These are phyloP conservation scores for Malaclemys terrapin DNA, from an alignment of 2,113 vertebrate species.

Conservation along the genomic window DNA sequence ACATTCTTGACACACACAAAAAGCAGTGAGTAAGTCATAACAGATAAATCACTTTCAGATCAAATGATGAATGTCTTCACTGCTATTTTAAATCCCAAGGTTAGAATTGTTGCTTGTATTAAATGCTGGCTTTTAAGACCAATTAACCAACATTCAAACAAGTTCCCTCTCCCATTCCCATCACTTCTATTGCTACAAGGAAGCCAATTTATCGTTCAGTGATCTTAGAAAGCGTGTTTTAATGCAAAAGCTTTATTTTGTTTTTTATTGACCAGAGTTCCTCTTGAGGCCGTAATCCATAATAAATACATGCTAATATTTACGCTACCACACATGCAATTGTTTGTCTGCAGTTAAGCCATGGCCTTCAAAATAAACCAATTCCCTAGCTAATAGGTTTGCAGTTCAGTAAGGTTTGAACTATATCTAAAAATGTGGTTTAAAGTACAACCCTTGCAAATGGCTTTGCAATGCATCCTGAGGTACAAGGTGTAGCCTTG, in stretches of 20 bases:
- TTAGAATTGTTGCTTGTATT: not conserved
- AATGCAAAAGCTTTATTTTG: not conserved
- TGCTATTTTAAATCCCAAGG: not conserved
- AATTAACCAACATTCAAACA: not conserved
- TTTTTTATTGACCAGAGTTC: not conserved
- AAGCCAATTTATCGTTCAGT: not conserved
- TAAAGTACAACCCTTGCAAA: not conserved
- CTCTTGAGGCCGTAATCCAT: not conserved
- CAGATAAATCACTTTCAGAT: not conserved
- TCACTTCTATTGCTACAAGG: not conserved
- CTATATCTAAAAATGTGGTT: not conserved
- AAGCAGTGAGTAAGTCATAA: not conserved
- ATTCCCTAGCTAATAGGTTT: not conserved
- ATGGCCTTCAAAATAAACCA: not conserved
- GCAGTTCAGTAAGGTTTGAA: not conserved
- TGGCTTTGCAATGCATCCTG: not conserved
- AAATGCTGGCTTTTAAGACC: not conserved
- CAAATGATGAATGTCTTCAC: not conserved
- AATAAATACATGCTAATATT: not conserved
- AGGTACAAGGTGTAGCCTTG: not conserved
- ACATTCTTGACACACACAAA: not conserved
- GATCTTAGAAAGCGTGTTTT: not conserved
- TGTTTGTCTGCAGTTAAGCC: not conserved
- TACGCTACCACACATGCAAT: not conserved
- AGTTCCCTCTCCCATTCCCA: not conserved